Conservation (phyloP, 1,140 invertebrate genomes). For the Saxidomus purpurata region DNA sequence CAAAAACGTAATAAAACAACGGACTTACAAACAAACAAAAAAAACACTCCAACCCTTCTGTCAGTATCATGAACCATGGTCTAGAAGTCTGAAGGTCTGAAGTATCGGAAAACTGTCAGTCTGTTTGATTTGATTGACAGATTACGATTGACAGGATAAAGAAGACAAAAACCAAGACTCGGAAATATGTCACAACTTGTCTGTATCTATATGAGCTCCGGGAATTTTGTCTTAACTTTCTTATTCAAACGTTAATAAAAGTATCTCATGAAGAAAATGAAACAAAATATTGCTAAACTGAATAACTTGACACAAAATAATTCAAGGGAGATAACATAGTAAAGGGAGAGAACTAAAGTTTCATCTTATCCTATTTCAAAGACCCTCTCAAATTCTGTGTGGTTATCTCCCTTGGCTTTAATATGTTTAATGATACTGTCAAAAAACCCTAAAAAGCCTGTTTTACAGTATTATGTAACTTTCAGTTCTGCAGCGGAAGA, state of each 20-base stretch:
- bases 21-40: too few relatives aligned
- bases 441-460: too few relatives aligned
- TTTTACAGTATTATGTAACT: too few relatives aligned
- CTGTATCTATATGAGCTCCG: slow-evolving; percentile 4
- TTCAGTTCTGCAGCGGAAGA: too few relatives aligned
- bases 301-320: not conserved
- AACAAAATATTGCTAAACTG: not conserved
- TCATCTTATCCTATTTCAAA: too few relatives aligned
- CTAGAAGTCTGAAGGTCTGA: not conserved
- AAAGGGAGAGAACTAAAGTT: too few relatives aligned
- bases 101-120: not conserved
- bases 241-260: not conserved
- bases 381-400: too few relatives aligned
- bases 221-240: not conserved
- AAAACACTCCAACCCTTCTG: not conserved
- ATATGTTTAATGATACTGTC: too few relatives aligned
- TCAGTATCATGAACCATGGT: not conserved
- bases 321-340: not conserved
- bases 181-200: slow-evolving; percentile 18
- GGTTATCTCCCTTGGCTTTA: too few relatives aligned
- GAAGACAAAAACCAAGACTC: not conserved
- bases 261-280: not conserved
- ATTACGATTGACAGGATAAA: slow-evolving; percentile 28
- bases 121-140: slow-evolving; percentile 36
- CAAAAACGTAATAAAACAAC: too few relatives aligned